Base-by-base conservation (phyloP, 1,140 invertebrate genomes). In the Drosophila pectinifera region DNA sequence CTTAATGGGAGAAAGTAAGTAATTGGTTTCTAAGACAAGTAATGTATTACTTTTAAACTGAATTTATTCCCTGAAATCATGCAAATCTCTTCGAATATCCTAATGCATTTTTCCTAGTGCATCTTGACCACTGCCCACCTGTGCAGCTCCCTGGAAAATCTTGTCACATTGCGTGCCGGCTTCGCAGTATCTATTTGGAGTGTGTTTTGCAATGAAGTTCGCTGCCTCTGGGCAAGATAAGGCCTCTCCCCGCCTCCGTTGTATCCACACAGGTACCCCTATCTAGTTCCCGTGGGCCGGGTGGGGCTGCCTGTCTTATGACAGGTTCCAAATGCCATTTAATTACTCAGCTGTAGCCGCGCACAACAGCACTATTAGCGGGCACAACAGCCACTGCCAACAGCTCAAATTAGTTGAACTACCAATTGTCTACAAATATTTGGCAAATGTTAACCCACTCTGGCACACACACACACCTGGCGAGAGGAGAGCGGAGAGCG, bases 381-480 rank as follows among this genome's bases (percentile, higher is more conserved):
- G 28, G 36, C 28, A 46, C 51, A 49, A 63, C 48, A 41, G 64
- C 54, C 45, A 24, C 65, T 55, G 45, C 68, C 49, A 80, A 63
- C 45, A 49, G 49, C 39, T 84, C 84, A 89, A 89, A 89, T 89
- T 89, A 89, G 84, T 89, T 89, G 64, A 84, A 78, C 84, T 89
- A 78, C 84, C 84, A 89, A 89, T 89, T 89, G 84, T 89, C 84
- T 89, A 89, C 84, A 89, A 89, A 89, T 88, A 89, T 89, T 89
- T 80, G 80, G 84, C 84, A 89, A 36, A 89, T 88, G 80, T 88
- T 80, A 89, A 36, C 72, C 26, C 39, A 75, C 55, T 61, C 26
- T 51, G 20, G 55, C 22, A 38, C 16, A 61, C 18, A 56, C 38
- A 48, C 22, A 34, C 36, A 45, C n/a, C 46, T 24, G 46, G 16